phyloP scores from a whole-genome alignment of 2,113 vertebrate species.

The Pluvianellus socialis region DNA sequence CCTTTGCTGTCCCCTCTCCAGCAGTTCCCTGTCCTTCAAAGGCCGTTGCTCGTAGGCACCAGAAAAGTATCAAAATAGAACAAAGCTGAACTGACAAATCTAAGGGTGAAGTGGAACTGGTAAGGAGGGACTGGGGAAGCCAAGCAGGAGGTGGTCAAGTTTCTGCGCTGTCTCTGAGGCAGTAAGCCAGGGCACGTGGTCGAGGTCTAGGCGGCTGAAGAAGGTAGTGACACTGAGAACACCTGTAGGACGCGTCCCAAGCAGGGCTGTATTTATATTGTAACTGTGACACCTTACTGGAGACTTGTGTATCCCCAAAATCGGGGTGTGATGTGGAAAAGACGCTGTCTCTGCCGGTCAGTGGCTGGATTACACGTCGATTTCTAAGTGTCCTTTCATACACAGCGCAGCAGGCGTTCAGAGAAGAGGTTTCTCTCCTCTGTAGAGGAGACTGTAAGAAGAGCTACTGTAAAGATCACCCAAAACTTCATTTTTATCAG shows the following conservation, averaged over 20 bases:
- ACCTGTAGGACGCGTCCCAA: neutral
- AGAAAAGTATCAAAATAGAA: neutral
- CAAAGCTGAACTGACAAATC: neutral
- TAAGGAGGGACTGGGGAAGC: neutral
- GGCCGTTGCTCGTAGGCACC: neutral
- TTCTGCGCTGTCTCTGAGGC: neutral
- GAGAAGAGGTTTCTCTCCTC: neutral
- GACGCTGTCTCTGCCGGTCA: neutral
- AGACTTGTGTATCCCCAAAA: neutral
- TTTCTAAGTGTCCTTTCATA: fast-evolving
- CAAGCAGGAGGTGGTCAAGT: neutral
- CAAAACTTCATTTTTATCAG: neutral
- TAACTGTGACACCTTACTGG: neutral
- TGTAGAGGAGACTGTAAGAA: no score
- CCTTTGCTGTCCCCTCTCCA: no score
- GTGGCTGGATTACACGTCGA: neutral
- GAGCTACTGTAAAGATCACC: neutral
- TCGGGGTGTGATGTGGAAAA: fast-evolving
- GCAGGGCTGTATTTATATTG: neutral
- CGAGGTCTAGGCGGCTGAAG: neutral
- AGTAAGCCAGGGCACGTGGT: no score
- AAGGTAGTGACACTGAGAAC: neutral
- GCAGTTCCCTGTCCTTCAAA: no score
- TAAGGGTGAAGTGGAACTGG: neutral
- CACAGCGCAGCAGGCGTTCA: neutral